Percentiles rank a stretch among this genome's conserved stretches.
Conservation (phyloP, 2,113 vertebrate species). For the Anoura caudifer region DNA sequence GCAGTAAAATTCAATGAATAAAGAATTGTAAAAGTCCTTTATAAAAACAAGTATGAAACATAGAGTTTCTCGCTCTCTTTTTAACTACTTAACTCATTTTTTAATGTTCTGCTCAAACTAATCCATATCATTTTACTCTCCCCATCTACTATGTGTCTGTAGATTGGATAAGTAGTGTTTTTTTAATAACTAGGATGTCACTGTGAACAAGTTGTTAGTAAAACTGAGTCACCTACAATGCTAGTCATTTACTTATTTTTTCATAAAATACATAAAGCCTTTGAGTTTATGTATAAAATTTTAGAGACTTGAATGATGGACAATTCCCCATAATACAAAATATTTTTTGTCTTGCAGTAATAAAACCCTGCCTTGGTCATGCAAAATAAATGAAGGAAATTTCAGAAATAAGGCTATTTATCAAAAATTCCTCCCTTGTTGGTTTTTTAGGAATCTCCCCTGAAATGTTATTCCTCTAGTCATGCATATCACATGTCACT, state of each 20-base stretch:
- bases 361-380: not conserved
- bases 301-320: slow-evolving; percentile 1
- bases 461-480: not conserved
- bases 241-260: slow-evolving; percentile 1
- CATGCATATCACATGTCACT: not conserved
- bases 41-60: not conserved
- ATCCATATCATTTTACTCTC: not conserved
- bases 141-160: not conserved
- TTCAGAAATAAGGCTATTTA: not conserved
- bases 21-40: not conserved
- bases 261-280: not conserved
- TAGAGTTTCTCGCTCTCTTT: not conserved
- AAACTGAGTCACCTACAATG: not conserved
- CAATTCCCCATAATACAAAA: not conserved
- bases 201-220: not conserved
- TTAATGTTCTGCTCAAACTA: not conserved
- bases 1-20: not conserved
- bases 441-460: not conserved
- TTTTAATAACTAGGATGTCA: not conserved
- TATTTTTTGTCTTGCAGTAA: not conserved
- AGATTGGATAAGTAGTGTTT: not conserved
- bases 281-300: not conserved
- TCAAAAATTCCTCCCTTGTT: not conserved
- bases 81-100: not conserved
- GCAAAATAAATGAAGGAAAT: not conserved